Conservation (phyloP, 2,113 vertebrate genomes). For the Galemys pyrenaicus region DNA sequence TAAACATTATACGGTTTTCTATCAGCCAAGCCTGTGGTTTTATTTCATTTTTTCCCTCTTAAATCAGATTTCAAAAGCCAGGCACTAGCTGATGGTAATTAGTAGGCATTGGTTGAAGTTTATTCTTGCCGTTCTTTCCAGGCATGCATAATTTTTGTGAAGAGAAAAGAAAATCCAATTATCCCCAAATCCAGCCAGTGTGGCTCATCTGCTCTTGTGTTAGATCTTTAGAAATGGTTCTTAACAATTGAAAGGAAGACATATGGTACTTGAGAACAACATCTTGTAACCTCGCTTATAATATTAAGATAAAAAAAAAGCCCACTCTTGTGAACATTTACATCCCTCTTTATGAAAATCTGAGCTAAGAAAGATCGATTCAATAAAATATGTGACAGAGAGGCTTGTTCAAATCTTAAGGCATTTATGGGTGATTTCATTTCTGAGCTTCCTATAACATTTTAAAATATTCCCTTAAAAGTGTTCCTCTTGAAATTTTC, state of each 20-base stretch:
- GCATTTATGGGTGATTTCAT: conserved; percentile 53
- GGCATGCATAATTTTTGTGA: conserved; percentile 76
- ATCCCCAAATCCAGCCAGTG: conserved; percentile 63
- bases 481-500: conserved; percentile 41
- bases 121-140: conserved; percentile 77
- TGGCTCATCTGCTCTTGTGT: conserved; percentile 75
- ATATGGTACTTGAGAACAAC: conserved; percentile 67
- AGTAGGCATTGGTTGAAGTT: conserved; percentile 59
- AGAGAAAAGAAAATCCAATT: conserved; percentile 74
- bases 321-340: neutral
- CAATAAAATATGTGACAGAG: neutral
- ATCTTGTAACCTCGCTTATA: conserved; percentile 64
- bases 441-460: conserved; percentile 5
- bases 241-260: conserved; percentile 70
- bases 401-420: conserved; percentile 23
- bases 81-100: conserved; percentile 76
- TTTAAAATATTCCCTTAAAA: conserved; percentile 63
- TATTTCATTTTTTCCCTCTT: conserved; percentile 66
- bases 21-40: conserved; percentile 74
- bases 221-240: conserved; percentile 75
- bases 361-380: conserved; percentile 32
- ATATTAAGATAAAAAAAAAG: neutral
- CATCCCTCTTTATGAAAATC: neutral
- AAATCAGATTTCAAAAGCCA: conserved; percentile 78
- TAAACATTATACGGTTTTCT: conserved; percentile 70